Evolutionary conservation across 1,140 invertebrate genomes (phyloP).

Genomic region (Pseudomyrmex cubaensis): DNA sequence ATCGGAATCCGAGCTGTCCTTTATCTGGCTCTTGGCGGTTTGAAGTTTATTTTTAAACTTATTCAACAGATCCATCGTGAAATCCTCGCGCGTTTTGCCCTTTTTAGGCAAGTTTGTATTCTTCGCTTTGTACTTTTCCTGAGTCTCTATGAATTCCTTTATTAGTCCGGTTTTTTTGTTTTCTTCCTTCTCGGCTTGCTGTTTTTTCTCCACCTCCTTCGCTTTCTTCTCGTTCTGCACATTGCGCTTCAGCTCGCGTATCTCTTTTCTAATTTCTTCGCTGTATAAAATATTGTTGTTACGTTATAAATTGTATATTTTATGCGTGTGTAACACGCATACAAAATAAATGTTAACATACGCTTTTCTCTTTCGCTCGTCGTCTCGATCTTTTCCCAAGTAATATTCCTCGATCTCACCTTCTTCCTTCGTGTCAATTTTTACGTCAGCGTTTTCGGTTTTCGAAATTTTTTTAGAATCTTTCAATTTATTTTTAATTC

Average conservation of each 20-base stretch:
- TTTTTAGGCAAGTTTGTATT: slow-evolving; percentile 89
- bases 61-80: slow-evolving; percentile 91
- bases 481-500: slow-evolving; percentile 85
- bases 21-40: slow-evolving; percentile 86
- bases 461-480: slow-evolving; percentile 84
- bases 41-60: slow-evolving; percentile 94
- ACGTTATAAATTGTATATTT: slow-evolving; percentile 37
- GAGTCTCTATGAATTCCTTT: slow-evolving; percentile 90
- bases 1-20: slow-evolving; percentile 71
- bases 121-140: slow-evolving; percentile 91
- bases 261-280: slow-evolving; percentile 91
- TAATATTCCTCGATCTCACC: slow-evolving; percentile 87
- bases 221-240: slow-evolving; percentile 87
- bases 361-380: slow-evolving; percentile 89
- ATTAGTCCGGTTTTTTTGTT: slow-evolving; percentile 87
- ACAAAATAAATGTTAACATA: slow-evolving; percentile 80
- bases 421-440: slow-evolving; percentile 74
- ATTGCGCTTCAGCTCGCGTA: slow-evolving; percentile 90
- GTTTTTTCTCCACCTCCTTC: slow-evolving; percentile 85
- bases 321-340: neutral
- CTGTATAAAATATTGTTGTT: slow-evolving; percentile 83
- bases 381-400: slow-evolving; percentile 88
- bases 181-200: slow-evolving; percentile 82
- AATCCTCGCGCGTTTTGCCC: slow-evolving; percentile 87
- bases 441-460: slow-evolving; percentile 74